Conservation (phyloP, 2,797 vertebrate genomes). For the Paedocypris micromegethes region DNA sequence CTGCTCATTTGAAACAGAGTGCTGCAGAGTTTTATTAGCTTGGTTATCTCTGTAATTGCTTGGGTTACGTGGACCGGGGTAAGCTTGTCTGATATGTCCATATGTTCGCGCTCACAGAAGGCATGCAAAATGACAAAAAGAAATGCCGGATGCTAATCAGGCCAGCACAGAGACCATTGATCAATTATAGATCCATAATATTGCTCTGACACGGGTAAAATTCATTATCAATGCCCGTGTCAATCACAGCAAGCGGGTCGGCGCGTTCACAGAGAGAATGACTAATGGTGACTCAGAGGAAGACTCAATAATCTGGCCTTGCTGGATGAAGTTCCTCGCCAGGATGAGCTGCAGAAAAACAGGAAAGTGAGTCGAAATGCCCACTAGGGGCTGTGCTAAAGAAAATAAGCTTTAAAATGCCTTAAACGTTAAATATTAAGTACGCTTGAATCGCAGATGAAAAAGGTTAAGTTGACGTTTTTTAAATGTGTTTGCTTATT, state of each 20-base stretch:
- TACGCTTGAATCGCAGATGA: too few relatives aligned
- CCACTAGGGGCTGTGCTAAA: too few relatives aligned
- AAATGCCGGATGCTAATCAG: constrained; percentile 30
- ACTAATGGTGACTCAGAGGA: constrained; percentile 2
- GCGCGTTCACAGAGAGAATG: constrained; percentile 20
- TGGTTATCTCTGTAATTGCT: constrained; percentile 61
- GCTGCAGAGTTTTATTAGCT: constrained; percentile 56
- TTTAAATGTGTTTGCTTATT: too few relatives aligned
- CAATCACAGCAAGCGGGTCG: constrained; percentile 43
- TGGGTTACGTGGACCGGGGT: constrained; percentile 57
- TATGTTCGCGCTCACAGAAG: constrained; percentile 29
- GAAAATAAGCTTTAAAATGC: too few relatives aligned
- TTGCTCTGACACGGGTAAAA: constrained; percentile 42
- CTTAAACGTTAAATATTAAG: too few relatives aligned
- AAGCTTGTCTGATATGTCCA: constrained; percentile 43
- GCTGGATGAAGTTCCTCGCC: background rate
- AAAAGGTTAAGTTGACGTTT: too few relatives aligned
- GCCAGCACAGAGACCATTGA: constrained; percentile 37
- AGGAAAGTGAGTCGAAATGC: too few relatives aligned
- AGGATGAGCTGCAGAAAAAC: background rate
- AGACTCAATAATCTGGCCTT: background rate
- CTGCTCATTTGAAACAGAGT: constrained; percentile 48
- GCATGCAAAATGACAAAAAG: constrained; percentile 36
- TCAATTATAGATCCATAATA: constrained; percentile 45
- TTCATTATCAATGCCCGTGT: constrained; percentile 46